A percentile compares a stretch with the other conserved stretches of the same genome.
Evolutionary conservation across 2,113 vertebrate genomes (phyloP).

Genomic region (Cebus imitator): DNA sequence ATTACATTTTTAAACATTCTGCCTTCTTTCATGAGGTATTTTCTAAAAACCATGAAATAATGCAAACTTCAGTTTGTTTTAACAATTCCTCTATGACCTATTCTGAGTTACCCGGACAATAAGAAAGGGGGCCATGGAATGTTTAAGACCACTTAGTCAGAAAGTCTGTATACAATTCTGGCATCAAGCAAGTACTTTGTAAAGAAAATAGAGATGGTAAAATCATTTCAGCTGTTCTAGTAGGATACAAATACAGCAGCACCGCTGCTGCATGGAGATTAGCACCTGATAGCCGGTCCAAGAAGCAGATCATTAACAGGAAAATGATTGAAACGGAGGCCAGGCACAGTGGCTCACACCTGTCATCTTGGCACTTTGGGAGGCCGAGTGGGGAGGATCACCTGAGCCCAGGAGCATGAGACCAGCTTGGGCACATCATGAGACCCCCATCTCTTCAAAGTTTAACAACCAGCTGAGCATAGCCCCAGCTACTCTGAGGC

Average conservation of each 20-base stretch:
- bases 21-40: neutral
- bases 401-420: too few species aligned
- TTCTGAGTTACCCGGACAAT: neutral
- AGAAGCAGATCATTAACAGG: neutral
- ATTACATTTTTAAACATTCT: neutral
- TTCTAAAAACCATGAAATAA: neutral
- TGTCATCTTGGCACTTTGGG: too few species aligned
- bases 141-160: neutral
- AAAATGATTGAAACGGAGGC: neutral
- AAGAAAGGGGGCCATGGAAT: neutral
- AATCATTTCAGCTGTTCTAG: neutral
- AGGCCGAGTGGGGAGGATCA: too few species aligned
- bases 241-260: neutral
- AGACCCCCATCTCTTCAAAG: too few species aligned
- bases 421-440: too few species aligned
- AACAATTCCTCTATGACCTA: neutral
- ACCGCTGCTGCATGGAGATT: neutral
- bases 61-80: neutral
- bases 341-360: neutral
- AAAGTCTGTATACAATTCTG: neutral
- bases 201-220: neutral
- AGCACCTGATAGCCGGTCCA: neutral
- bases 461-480: too few species aligned
- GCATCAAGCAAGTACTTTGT: neutral
- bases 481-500: too few species aligned